phyloP scores from a whole-genome alignment of 2,113 vertebrate species.

The Amblyopsis rosae region DNA sequence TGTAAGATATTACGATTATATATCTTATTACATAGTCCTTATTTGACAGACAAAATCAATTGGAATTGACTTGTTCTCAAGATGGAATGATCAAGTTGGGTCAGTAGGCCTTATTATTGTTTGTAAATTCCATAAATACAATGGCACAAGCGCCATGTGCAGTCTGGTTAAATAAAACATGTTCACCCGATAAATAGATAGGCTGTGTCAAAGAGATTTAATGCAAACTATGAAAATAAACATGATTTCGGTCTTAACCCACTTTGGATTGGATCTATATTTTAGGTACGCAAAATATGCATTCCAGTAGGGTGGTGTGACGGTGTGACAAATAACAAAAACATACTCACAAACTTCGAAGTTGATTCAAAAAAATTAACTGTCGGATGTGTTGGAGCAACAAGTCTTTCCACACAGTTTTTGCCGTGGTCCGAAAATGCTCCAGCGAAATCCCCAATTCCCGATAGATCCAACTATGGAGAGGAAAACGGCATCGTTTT shows the following conservation, averaged over 20 bases:
- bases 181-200: not conserved
- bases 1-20: not conserved
- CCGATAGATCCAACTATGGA: slow-evolving; percentile 83
- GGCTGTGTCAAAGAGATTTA: slow-evolving; percentile 7
- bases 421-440: slow-evolving; percentile 89
- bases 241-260: slow-evolving; percentile 21
- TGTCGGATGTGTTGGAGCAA: slow-evolving; percentile 82
- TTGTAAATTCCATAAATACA: not conserved
- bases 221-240: slow-evolving; percentile 3
- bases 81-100: not conserved
- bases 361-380: slow-evolving; percentile 40
- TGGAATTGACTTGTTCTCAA: slow-evolving; percentile 12
- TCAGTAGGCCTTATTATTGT: not conserved
- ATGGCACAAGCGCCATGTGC: not conserved
- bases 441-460: slow-evolving; percentile 88
- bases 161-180: not conserved
- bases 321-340: not conserved
- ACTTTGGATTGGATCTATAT: slow-evolving; percentile 23
- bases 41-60: slow-evolving; percentile 11
- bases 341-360: slow-evolving; percentile 74
- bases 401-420: slow-evolving; percentile 87
- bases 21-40: not conserved
- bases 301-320: slow-evolving; percentile 10
- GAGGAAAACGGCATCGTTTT: slow-evolving; percentile 82
- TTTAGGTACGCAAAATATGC: slow-evolving; percentile 40